Base-by-base conservation (phyloP, 2,888 invertebrate genomes). In the Melitaea athalia region DNA sequence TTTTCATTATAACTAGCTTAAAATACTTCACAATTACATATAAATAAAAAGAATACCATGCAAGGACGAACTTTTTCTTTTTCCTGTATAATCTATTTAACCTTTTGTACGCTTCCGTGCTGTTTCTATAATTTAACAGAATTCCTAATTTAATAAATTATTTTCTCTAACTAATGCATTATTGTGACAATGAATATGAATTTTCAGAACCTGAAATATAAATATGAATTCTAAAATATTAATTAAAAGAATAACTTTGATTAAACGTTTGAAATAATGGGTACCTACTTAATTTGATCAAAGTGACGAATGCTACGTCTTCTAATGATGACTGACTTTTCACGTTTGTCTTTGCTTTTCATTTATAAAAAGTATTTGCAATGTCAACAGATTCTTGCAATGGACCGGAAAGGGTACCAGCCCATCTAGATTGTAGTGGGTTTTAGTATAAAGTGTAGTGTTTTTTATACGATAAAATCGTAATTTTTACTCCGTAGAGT, bases 331-430 rank as follows among this genome's bases (percentile, higher is more conserved):
- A 49, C 24, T 67, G 45, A 31, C 15, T 62, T 55, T 49, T 57
- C 64, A 55, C 50, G 17, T 55, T 64, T 64, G 33, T 53, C 45
- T 55, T 68, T 64, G 31, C 43, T 57, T 61, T n/a, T 24, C 38
- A 68, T 64, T 66, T 67, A 62, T 76, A 77, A 78, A 64, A 72
- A 80, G 80, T 85, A 80, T 82, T 63, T 70, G 47, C 61, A 72
- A 88, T 87, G 80, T 85, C 85, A 86, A 89, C 89, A 90, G 89
- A 89, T 89, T 82, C 83, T 84, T 80, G 82, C 87, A 86, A 86
- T 90, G 92, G 88, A 85, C 81, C 81, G 78, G 81, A 84, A 86
- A 85, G 87, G 87, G 87, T 86, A 85, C 72, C 74, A 86, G 84
- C 84, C 85, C 85, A 84, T 82, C 82, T 83, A 83, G 85, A 83